Evolutionary conservation across 64 coral and sea anemone species (phyloP).

Genomic region (Actinia tenebrosa): DNA sequence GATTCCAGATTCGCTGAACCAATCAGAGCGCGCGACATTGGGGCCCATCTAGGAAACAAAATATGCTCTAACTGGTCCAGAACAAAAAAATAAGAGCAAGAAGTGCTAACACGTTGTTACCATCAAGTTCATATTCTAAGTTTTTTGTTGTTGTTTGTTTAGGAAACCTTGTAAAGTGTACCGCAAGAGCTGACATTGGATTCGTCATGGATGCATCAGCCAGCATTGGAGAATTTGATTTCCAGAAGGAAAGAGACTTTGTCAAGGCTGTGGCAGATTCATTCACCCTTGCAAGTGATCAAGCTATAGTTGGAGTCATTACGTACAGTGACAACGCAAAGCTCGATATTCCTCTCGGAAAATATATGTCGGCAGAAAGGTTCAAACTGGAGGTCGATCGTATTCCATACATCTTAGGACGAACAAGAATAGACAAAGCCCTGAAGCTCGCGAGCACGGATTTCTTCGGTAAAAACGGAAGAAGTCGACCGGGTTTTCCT

Average conservation of each 20-base stretch:
- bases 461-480: conserved; percentile 30
- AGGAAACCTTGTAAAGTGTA: not conserved
- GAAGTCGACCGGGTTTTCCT: conserved; percentile 30
- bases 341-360: conserved; percentile 54
- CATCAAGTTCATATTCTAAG: too few relatives aligned
- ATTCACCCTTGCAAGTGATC: conserved; percentile 34
- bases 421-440: conserved; percentile 71
- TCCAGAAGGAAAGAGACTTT: conserved; percentile 32
- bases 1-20: too few relatives aligned
- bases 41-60: too few relatives aligned
- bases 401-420: conserved; percentile 53
- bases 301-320: conserved; percentile 42
- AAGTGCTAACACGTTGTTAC: not conserved
- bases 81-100: not conserved
- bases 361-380: conserved; percentile 30
- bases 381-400: conserved; percentile 69
- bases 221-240: conserved; percentile 50
- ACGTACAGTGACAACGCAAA: conserved; percentile 59
- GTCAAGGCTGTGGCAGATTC: conserved; percentile 37
- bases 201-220: conserved; percentile 70
- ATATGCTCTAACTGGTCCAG: too few relatives aligned
- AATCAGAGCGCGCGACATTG: too few relatives aligned
- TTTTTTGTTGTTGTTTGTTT: not conserved
- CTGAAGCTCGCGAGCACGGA: conserved; percentile 42
- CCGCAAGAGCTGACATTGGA: conserved; percentile 49